phyloP scores from a whole-genome alignment of 53 echinoderm and acorn worm species.

The Antedon mediterranea region DNA sequence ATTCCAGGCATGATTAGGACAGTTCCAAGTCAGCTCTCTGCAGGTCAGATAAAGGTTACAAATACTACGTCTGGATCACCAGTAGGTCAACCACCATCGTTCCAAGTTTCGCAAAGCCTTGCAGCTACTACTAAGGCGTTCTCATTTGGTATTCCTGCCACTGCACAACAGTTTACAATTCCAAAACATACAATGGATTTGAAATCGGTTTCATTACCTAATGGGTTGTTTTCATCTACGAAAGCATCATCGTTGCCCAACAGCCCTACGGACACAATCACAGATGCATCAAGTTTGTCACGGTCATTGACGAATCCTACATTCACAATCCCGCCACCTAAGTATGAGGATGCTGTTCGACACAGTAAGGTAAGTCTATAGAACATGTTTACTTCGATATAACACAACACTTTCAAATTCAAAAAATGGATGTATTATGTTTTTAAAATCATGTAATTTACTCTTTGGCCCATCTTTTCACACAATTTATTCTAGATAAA shows the following conservation, averaged over 20 bases:
- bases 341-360: constrained; percentile 86
- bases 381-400: no score
- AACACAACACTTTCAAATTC: no score
- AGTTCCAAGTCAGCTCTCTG: constrained; percentile 10
- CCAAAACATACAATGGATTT: constrained; percentile 8
- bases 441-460: no score
- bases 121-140: constrained; percentile 57
- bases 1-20: constrained; percentile 8
- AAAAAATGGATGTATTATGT: no score
- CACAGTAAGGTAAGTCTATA: constrained; percentile 53
- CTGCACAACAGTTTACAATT: constrained; percentile 11
- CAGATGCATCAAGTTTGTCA: constrained; percentile 27
- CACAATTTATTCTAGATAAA: constrained; percentile 21
- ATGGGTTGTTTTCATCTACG: constrained; percentile 29
- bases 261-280: constrained; percentile 64
- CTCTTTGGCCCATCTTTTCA: constrained; percentile 16
- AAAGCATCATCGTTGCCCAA: constrained; percentile 75
- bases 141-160: constrained; percentile 53
- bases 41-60: constrained; percentile 1
- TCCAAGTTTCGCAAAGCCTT: constrained; percentile 40
- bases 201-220: constrained; percentile 26
- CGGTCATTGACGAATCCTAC: constrained; percentile 48
- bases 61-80: not conserved
- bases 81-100: constrained; percentile 18
- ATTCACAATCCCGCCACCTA: constrained; percentile 78